Conservation (phyloP, 2,888 invertebrate species). For the Lepidonotus clava region DNA sequence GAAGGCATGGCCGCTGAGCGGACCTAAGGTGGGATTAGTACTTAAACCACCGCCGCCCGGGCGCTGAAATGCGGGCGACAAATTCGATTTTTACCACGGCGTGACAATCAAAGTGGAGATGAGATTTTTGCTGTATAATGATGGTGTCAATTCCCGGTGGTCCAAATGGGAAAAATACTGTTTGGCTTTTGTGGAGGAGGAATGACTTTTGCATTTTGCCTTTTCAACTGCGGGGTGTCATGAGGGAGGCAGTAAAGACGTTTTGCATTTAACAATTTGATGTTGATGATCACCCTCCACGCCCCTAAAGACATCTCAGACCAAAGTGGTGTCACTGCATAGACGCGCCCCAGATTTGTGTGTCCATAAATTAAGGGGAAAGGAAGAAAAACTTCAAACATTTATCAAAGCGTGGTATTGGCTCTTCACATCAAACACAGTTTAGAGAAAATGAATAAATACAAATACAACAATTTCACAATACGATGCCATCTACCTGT, state of each 20-base stretch:
- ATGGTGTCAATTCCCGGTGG: background rate
- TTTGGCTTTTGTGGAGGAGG: background rate
- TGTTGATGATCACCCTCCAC: background rate
- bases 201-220: background rate
- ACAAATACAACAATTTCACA: no score
- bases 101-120: background rate
- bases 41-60: background rate
- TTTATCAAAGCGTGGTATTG: no score
- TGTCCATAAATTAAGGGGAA: no score
- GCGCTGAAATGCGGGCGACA: conserved; percentile 36
- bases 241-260: background rate
- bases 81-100: conserved; percentile 42
- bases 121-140: conserved; percentile 24
- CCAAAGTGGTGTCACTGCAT: no score
- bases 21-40: background rate
- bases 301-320: no score
- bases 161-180: conserved; percentile 10
- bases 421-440: no score
- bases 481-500: no score
- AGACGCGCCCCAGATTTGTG: no score
- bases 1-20: background rate
- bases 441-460: no score
- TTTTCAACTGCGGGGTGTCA: background rate
- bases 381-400: no score
- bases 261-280: background rate